phyloP scores from a whole-genome alignment of 2,888 invertebrate genomes.

The Watsonalla binaria region DNA sequence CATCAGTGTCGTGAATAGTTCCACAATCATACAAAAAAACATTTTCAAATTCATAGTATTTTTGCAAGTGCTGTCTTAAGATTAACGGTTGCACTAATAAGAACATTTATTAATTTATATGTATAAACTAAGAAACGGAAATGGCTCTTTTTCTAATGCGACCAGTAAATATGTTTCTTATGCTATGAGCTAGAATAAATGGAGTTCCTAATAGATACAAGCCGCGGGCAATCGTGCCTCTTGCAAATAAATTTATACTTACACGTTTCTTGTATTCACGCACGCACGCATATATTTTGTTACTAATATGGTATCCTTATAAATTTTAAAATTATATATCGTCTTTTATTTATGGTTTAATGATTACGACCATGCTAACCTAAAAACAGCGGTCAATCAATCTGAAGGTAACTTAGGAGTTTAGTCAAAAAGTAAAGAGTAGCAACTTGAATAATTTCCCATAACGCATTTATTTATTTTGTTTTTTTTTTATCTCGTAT shows the following conservation, averaged over 20 bases:
- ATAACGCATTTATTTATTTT: too few species aligned
- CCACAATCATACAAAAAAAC: conserved; percentile 6
- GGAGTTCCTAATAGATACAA: neutral
- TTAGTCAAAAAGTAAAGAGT: too few species aligned
- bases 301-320: too few species aligned
- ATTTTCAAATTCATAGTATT: neutral
- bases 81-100: neutral
- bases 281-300: neutral
- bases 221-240: neutral
- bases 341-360: too few species aligned
- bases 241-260: conserved; percentile 1
- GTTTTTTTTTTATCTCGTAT: too few species aligned
- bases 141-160: too few species aligned
- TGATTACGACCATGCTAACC: too few species aligned
- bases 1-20: conserved; percentile 10
- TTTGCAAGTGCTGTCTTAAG: neutral
- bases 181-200: neutral
- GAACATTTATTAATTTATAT: neutral
- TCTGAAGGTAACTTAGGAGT: too few species aligned
- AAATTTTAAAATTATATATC: too few species aligned
- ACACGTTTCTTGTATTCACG: neutral
- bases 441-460: too few species aligned
- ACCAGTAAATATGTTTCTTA: neutral
- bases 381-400: too few species aligned
- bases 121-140: neutral